These are phyloP conservation scores for Hypsopygia costalis DNA, from an alignment of 2,888 invertebrate species.

Conservation along the genomic window DNA sequence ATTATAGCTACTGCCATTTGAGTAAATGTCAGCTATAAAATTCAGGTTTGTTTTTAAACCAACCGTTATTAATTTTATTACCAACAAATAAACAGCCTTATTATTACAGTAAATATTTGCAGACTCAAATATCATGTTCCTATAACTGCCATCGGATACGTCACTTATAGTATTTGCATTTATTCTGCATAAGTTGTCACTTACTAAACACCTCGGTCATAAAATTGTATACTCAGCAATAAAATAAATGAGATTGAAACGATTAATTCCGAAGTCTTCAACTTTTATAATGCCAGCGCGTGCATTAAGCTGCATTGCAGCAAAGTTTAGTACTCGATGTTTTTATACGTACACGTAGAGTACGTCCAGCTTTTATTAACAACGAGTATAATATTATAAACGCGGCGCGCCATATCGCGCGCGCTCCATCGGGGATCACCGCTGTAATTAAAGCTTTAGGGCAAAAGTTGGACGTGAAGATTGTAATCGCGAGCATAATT, in stretches of 20 bases:
- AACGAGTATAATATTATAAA: slow-evolving; percentile 31
- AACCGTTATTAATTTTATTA: too few species aligned
- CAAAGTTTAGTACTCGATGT: slow-evolving; percentile 36
- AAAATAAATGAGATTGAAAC: slow-evolving; percentile 44
- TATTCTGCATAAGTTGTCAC: slow-evolving; percentile 51
- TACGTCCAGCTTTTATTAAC: slow-evolving; percentile 42
- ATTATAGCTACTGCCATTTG: background rate
- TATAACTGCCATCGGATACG: too few species aligned
- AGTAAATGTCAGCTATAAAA: background rate
- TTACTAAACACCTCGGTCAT: slow-evolving; percentile 31
- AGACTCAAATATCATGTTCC: too few species aligned
- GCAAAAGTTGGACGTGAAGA: slow-evolving; percentile 72
- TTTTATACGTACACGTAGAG: slow-evolving; percentile 16
- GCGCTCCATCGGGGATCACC: slow-evolving; percentile 57
- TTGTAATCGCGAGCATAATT: slow-evolving; percentile 74
- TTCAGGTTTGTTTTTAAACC: slow-evolving; percentile 8
- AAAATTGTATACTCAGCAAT: slow-evolving; percentile 34
- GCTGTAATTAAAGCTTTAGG: slow-evolving; percentile 71
- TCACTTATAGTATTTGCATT: slow-evolving; percentile 22
- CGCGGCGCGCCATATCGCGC: slow-evolving; percentile 40
- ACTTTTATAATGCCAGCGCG: slow-evolving; percentile 51
- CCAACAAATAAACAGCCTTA: too few species aligned
- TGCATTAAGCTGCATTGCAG: slow-evolving; percentile 52
- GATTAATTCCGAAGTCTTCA: slow-evolving; percentile 34
- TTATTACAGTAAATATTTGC: too few species aligned